These are phyloP conservation scores for Stenodema calcarata DNA, from an alignment of 2,888 invertebrate genomes.

Conservation along the genomic window DNA sequence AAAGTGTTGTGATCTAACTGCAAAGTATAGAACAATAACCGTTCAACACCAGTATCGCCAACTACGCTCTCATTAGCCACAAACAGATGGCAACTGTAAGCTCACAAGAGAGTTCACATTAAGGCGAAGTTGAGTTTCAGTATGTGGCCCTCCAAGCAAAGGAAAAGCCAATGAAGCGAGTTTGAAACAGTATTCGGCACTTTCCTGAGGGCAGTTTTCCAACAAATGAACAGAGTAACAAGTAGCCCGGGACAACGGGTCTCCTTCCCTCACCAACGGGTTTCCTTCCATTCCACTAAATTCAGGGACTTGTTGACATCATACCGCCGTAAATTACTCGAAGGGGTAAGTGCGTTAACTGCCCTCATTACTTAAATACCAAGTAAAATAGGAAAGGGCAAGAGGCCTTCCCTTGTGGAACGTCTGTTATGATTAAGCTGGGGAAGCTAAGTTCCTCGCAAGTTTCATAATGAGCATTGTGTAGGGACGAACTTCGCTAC, in stretches of 20 bases:
- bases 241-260: neutral
- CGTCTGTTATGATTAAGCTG: slow-evolving; percentile 42
- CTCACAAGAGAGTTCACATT: neutral
- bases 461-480: slow-evolving; percentile 43
- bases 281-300: neutral
- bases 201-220: slow-evolving; percentile 6
- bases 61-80: neutral
- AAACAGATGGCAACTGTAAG: neutral
- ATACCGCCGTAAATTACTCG: slow-evolving; percentile 37
- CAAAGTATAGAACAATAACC: neutral
- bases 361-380: slow-evolving; percentile 50
- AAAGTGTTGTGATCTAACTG: neutral
- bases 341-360: slow-evolving; percentile 44
- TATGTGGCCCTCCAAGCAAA: neutral
- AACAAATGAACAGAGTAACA: slow-evolving; percentile 12
- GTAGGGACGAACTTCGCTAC: slow-evolving; percentile 21
- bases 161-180: neutral
- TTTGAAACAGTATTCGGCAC: slow-evolving; percentile 2
- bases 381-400: slow-evolving; percentile 45
- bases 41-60: neutral
- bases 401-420: slow-evolving; percentile 24
- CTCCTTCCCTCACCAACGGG: neutral
- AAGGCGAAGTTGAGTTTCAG: neutral
- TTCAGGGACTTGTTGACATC: slow-evolving; percentile 41
- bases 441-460: slow-evolving; percentile 33